Evolutionary conservation across 1,140 invertebrate genomes (phyloP).

Genomic region (Temnothorax longispinosus): DNA sequence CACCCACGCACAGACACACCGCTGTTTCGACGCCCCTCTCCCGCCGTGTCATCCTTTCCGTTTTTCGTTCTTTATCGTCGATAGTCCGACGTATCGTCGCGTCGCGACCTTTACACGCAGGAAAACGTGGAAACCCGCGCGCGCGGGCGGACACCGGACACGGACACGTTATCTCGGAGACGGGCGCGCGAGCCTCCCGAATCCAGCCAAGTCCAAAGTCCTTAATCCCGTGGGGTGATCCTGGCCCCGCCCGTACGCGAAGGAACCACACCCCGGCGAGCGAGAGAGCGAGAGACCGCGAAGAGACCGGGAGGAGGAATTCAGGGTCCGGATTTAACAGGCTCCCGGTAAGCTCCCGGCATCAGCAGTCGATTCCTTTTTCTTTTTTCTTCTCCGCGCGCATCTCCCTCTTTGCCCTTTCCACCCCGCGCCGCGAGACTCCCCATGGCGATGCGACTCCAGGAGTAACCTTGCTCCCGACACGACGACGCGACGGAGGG

Average conservation of each 20-base stretch:
- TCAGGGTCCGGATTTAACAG: slow-evolving; percentile 74
- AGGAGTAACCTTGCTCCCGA: slow-evolving; percentile 52
- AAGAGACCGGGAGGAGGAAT: slow-evolving; percentile 49
- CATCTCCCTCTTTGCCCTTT: background rate
- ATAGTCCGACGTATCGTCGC: background rate
- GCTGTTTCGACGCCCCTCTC: background rate
- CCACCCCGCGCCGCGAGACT: background rate
- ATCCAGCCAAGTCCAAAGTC: slow-evolving; percentile 78
- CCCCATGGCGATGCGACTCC: background rate
- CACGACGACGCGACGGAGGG: background rate
- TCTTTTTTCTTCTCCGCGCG: slow-evolving; percentile 2
- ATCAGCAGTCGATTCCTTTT: slow-evolving; percentile 22
- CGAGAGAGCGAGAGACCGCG: slow-evolving; percentile 59
- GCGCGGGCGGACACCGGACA: slow-evolving; percentile 10
- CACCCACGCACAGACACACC: background rate
- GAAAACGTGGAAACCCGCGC: background rate
- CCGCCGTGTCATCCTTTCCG: background rate
- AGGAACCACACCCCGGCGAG: slow-evolving; percentile 80
- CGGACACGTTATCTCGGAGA: slow-evolving; percentile 8
- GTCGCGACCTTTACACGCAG: background rate
- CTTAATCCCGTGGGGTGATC: slow-evolving; percentile 80
- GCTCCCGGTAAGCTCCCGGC: slow-evolving; percentile 73
- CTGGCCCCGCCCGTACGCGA: slow-evolving; percentile 77
- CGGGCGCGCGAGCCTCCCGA: slow-evolving; percentile 57
- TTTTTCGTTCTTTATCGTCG: slow-evolving; percentile 15